Conservation (phyloP, 2,113 vertebrate species). For the Istiophorus platypterus region DNA sequence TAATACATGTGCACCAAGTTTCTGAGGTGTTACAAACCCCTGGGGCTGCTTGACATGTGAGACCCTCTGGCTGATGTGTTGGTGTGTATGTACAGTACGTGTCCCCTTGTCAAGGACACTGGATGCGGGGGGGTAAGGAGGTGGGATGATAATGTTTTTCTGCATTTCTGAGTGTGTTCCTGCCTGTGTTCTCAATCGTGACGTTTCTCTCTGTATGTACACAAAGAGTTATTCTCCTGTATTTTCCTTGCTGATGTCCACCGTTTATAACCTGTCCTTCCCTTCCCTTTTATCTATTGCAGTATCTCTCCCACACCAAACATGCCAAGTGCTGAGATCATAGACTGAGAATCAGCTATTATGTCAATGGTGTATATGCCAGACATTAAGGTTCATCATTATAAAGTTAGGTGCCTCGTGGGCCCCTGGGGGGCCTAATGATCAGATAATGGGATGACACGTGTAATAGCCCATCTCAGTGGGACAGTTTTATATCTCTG, state of each 20-base stretch:
- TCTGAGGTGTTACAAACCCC: slow-evolving; percentile 23
- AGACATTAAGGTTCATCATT: slow-evolving; percentile 65
- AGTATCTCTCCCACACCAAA: slow-evolving; percentile 36
- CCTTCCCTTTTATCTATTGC: not conserved
- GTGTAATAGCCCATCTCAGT: slow-evolving; percentile 60
- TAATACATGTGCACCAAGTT: slow-evolving; percentile 12
- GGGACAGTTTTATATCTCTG: slow-evolving; percentile 50
- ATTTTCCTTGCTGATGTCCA: slow-evolving; percentile 53
- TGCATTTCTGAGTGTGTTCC: slow-evolving; percentile 1
- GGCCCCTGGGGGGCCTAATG: slow-evolving; percentile 59
- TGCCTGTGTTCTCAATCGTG: not conserved
- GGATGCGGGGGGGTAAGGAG: not conserved
- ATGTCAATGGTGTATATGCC: slow-evolving; percentile 67
- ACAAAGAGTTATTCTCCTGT: slow-evolving; percentile 44
- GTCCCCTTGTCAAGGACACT: slow-evolving; percentile 60
- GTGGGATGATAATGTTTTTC: slow-evolving; percentile 13
- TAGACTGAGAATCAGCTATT: slow-evolving; percentile 50
- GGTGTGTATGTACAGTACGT: not conserved
- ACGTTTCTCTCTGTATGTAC: slow-evolving; percentile 23
- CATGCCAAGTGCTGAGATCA: slow-evolving; percentile 54
- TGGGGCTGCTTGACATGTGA: slow-evolving; percentile 57
- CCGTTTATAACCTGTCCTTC: slow-evolving; percentile 13
- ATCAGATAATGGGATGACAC: slow-evolving; percentile 69
- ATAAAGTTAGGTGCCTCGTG: slow-evolving; percentile 55
- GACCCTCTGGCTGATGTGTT: slow-evolving; percentile 58